Conservation (phyloP, 2,888 invertebrate genomes). For the Monochamus alternatus region DNA sequence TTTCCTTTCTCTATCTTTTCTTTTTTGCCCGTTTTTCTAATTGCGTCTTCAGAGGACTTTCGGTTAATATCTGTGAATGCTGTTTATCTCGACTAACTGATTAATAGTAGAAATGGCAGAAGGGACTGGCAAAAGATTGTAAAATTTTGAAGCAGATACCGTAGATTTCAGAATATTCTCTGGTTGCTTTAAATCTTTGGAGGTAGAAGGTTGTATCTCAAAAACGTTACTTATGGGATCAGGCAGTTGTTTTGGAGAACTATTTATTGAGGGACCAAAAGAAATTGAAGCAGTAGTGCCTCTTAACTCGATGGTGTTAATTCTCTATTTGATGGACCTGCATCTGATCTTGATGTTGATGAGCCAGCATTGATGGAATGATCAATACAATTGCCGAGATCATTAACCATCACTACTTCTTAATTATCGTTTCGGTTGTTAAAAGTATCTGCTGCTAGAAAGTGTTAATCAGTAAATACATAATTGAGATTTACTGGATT, state of each 20-base stretch:
- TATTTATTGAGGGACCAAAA: background rate
- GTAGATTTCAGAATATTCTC: background rate
- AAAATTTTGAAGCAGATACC: too few species aligned
- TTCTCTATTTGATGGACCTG: background rate
- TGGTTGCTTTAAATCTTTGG: background rate
- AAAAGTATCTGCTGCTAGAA: too few species aligned
- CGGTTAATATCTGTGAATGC: too few species aligned
- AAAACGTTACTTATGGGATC: too few species aligned
- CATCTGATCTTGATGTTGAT: background rate
- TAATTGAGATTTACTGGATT: constrained; percentile 47
- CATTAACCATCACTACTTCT: background rate
- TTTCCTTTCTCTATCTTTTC: too few species aligned
- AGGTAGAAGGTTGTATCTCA: background rate
- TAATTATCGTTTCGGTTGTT: constrained; percentile 22
- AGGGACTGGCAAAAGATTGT: too few species aligned
- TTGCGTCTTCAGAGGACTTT: too few species aligned
- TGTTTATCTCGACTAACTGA: background rate
- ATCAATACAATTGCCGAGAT: background rate
- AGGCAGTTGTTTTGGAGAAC: too few species aligned
- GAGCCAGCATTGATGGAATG: too few species aligned
- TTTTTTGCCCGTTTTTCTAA: too few species aligned
- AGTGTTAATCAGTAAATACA: too few species aligned
- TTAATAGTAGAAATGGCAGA: background rate
- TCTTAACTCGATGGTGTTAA: background rate
- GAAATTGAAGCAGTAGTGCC: background rate